phyloP scores from a whole-genome alignment of 2,797 vertebrate genomes.

The Triplophysa bombifrons region DNA sequence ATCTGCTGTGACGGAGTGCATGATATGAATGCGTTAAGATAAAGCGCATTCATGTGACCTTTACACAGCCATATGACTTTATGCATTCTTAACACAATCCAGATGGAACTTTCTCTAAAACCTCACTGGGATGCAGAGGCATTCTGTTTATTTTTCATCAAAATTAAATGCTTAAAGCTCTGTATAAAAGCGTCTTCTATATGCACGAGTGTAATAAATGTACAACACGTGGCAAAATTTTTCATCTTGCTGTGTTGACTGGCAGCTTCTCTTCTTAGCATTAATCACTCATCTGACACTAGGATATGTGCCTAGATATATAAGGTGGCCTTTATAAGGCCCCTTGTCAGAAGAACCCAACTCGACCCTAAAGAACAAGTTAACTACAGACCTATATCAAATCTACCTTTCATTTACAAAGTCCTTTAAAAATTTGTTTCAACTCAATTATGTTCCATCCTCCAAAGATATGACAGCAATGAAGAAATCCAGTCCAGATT shows the following conservation, averaged over 20 bases:
- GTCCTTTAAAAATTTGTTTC: no score
- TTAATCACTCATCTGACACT: no score
- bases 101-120: constrained; percentile 38
- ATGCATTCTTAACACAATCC: constrained; percentile 34
- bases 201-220: background rate
- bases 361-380: no score
- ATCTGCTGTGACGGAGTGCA: background rate
- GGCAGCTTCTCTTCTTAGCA: background rate
- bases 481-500: no score
- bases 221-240: background rate
- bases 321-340: no score
- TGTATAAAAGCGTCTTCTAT: background rate
- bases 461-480: no score
- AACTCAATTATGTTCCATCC: no score
- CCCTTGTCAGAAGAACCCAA: no score
- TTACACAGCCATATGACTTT: constrained; percentile 21
- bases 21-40: constrained; percentile 23
- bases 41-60: constrained; percentile 20
- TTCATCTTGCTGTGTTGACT: background rate
- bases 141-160: constrained; percentile 34
- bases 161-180: background rate
- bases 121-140: constrained; percentile 35
- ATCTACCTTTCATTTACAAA: no score
- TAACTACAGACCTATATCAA: no score
- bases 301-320: no score